phyloP scores from a whole-genome alignment of 2,797 vertebrate species.

The Cynopterus sphinx region DNA sequence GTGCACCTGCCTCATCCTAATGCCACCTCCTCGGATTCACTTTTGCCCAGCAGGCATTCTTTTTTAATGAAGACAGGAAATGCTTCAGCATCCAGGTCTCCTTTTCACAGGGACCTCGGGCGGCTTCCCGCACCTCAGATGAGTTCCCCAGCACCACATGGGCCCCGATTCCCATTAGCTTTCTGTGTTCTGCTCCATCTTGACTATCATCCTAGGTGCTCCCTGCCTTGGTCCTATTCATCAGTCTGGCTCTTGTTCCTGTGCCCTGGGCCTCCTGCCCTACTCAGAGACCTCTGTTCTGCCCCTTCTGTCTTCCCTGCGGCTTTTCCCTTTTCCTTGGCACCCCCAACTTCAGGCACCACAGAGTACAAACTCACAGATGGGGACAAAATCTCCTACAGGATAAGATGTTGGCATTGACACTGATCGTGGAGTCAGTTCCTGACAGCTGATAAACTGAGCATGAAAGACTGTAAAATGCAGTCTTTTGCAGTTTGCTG shows the following conservation, averaged over 20 bases:
- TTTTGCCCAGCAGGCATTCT: neutral
- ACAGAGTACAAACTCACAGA: neutral
- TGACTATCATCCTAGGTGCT: neutral
- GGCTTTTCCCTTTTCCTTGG: neutral
- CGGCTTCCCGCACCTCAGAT: neutral
- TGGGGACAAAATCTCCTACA: neutral
- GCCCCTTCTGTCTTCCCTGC: neutral
- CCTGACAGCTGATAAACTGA: neutral
- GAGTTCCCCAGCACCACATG: neutral
- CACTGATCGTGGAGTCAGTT: neutral
- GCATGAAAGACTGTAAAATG: neutral
- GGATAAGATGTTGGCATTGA: neutral
- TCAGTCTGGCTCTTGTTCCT: neutral
- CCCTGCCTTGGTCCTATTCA: neutral
- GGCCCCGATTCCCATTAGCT: neutral
- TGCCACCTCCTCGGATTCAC: neutral
- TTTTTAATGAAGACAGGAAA: neutral
- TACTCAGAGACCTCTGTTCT: neutral
- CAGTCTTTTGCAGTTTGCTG: neutral
- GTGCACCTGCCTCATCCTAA: neutral
- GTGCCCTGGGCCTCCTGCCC: neutral
- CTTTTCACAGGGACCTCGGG: neutral
- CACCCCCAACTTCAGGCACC: neutral
- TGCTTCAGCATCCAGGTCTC: neutral
- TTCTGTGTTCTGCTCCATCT: neutral